phyloP scores from a whole-genome alignment of 2,797 vertebrate species.

The Rhincodon typus region DNA sequence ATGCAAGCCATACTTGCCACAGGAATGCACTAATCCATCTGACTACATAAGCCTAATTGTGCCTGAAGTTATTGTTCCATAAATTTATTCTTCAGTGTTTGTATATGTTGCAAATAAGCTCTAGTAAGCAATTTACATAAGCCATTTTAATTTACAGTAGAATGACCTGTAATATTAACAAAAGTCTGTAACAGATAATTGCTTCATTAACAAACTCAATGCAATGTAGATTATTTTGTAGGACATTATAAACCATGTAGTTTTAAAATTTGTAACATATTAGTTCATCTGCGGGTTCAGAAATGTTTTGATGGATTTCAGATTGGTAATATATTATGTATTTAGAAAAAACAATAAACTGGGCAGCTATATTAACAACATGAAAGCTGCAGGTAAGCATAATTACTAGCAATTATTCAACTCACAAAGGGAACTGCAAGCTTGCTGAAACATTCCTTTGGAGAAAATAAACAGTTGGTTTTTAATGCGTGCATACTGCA shows the following conservation, averaged over 20 bases:
- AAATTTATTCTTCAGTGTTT: neutral
- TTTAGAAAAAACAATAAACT: neutral
- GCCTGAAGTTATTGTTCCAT: neutral
- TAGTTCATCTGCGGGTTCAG: neutral
- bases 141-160: neutral
- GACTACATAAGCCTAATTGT: neutral
- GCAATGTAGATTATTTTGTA: neutral
- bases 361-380: neutral
- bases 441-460: neutral
- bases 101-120: conserved; percentile 2
- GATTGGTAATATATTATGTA: neutral
- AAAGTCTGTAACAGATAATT: neutral
- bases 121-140: neutral
- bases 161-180: neutral
- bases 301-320: neutral
- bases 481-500: neutral
- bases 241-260: neutral
- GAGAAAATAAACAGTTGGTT: neutral
- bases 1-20: neutral
- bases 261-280: neutral
- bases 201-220: neutral
- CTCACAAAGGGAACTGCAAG: neutral
- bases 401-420: neutral
- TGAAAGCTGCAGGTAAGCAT: neutral
- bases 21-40: neutral